Percentiles rank a stretch among this genome's conserved stretches.
These are phyloP conservation scores for Harpalus rufipes DNA, from an alignment of 2,888 invertebrate species.

Conservation along the genomic window DNA sequence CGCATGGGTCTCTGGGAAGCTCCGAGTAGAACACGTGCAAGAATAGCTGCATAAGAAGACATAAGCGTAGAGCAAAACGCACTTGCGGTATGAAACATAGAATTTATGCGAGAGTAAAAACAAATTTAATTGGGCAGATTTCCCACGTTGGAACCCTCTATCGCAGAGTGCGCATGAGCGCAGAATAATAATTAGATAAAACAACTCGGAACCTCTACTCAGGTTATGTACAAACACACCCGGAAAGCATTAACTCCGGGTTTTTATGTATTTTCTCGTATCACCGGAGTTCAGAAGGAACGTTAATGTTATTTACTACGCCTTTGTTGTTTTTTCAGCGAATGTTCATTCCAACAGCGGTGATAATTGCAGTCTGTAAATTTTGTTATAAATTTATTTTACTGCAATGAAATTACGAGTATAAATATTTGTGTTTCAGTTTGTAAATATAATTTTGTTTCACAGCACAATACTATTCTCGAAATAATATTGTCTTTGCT, in stretches of 20 bases:
- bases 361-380: slow-evolving; percentile 20
- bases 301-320: slow-evolving; percentile 38
- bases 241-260: slow-evolving; percentile 36
- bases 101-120: slow-evolving; percentile 58
- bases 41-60: slow-evolving; percentile 58
- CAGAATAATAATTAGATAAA: slow-evolving; percentile 60
- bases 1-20: slow-evolving; percentile 41
- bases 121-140: slow-evolving; percentile 61
- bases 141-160: slow-evolving; percentile 38
- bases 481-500: not conserved
- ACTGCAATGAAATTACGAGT: not conserved
- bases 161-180: slow-evolving; percentile 38
- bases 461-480: not conserved
- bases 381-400: slow-evolving; percentile 33
- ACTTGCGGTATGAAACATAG: slow-evolving; percentile 42
- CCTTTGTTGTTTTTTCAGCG: slow-evolving; percentile 31
- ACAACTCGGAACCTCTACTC: slow-evolving; percentile 33
- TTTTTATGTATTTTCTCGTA: slow-evolving; percentile 49
- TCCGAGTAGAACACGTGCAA: slow-evolving; percentile 44
- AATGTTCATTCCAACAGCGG: not conserved
- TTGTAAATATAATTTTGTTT: not conserved
- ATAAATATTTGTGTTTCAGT: not conserved
- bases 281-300: slow-evolving; percentile 43
- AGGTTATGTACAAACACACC: slow-evolving; percentile 36
- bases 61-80: slow-evolving; percentile 44